Conservation (phyloP, 1,140 invertebrate genomes). For the Bradysia coprophila region DNA sequence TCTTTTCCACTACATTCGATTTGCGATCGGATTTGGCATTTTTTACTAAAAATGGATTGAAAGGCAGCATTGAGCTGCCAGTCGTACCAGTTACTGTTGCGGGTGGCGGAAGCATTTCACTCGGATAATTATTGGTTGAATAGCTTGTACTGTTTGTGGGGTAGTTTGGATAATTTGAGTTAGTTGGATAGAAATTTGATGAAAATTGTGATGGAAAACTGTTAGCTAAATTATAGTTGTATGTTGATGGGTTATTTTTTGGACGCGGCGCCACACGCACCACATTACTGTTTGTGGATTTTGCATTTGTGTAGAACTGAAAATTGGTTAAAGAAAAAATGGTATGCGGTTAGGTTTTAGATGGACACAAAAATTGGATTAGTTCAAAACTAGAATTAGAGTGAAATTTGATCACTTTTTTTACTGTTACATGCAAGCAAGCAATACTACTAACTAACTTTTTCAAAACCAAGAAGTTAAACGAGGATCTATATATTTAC, state of each 20-base stretch:
- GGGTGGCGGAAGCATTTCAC: slow-evolving; percentile 16
- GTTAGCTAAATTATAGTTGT: slow-evolving; percentile 6
- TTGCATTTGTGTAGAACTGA: not conserved
- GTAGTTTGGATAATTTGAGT: not conserved
- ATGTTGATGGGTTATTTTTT: slow-evolving; percentile 7
- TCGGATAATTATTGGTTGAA: not conserved
- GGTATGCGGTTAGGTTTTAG: not conserved
- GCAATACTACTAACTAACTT: no score
- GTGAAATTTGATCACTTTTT: no score
- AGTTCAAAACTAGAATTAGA: no score
- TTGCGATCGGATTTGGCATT: not conserved
- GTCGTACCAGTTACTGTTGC: slow-evolving; percentile 7
- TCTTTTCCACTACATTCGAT: slow-evolving; percentile 13
- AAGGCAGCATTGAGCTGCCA: not conserved
- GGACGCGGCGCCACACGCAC: slow-evolving; percentile 17
- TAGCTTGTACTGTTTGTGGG: not conserved
- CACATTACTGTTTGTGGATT: slow-evolving; percentile 17
- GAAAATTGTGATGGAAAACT: slow-evolving; percentile 3
- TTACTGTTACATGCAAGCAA: no score
- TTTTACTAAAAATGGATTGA: slow-evolving; percentile 1
- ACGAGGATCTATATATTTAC: no score
- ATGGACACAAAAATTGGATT: not conserved
- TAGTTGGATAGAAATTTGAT: not conserved
- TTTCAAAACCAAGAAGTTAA: no score
- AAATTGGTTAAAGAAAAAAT: not conserved